A percentile compares a stretch with the other conserved stretches of the same genome.
phyloP scores from a whole-genome alignment of 2,888 invertebrate species.

The Epinotia ramella region DNA sequence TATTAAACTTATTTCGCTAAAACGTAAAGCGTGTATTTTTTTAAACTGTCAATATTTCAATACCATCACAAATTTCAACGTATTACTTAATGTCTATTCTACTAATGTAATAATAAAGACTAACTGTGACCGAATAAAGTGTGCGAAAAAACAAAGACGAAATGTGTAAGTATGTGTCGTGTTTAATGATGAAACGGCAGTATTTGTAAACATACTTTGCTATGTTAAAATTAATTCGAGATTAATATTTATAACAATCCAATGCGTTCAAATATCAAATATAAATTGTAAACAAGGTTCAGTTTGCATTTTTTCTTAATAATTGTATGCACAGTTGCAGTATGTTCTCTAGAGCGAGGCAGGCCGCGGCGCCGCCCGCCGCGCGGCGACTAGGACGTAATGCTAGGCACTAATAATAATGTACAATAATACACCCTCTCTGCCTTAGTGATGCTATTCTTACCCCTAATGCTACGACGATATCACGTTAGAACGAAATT shows the following conservation, averaged over 20 bases:
- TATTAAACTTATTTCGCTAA: no score
- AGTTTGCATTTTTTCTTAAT: neutral
- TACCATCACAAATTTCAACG: no score
- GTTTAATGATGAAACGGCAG: no score
- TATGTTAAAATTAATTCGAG: no score
- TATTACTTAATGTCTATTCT: no score
- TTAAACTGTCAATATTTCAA: no score
- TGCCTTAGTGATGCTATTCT: conserved; percentile 83
- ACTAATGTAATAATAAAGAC: no score
- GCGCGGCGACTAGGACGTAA: conserved; percentile 64
- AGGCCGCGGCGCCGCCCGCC: neutral
- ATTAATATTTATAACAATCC: neutral
- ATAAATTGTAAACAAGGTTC: neutral
- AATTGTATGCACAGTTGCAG: neutral
- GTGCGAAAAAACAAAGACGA: no score
- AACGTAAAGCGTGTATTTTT: no score
- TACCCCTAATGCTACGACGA: conserved; percentile 75
- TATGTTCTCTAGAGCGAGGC: neutral
- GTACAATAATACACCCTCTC: conserved; percentile 83
- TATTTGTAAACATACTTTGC: no score
- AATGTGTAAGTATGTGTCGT: no score
- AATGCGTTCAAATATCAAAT: neutral
- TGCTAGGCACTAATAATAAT: conserved; percentile 72
- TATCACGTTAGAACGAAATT: conserved; percentile 74
- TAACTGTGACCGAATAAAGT: no score